Conservation (phyloP, 2,113 vertebrate genomes). For the Epinephelus fuscoguttatus region DNA sequence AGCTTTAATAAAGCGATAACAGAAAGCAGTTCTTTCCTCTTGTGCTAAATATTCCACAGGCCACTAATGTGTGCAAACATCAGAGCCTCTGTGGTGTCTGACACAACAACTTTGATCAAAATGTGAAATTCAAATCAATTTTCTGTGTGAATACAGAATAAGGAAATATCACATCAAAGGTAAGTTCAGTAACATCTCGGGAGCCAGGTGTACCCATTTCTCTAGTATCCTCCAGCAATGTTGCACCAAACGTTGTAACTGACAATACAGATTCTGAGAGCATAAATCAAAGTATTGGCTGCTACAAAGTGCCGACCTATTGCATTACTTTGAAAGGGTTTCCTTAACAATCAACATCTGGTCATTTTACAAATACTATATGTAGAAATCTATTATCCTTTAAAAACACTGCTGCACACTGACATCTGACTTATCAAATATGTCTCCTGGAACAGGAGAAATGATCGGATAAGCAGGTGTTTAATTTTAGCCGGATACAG, state of each 20-base stretch:
- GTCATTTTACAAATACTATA: not conserved
- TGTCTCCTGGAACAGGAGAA: not conserved
- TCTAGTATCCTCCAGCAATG: not conserved
- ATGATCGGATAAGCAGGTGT: not conserved
- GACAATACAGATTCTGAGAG: not conserved
- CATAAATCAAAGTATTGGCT: slow-evolving; percentile 6
- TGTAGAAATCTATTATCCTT: not conserved
- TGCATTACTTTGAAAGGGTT: not conserved
- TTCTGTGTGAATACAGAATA: slow-evolving; percentile 6
- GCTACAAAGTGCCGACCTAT: not conserved
- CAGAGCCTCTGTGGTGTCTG: not conserved
- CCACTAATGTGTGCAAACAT: not conserved
- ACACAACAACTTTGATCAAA: not conserved
- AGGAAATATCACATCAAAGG: slow-evolving; percentile 11
- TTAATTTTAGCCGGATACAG: slow-evolving; percentile 34
- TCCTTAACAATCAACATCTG: not conserved
- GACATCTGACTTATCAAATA: slow-evolving; percentile 21
- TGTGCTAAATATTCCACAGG: not conserved
- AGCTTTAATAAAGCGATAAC: not conserved
- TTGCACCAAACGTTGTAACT: not conserved
- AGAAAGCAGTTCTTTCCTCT: not conserved
- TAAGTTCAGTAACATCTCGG: slow-evolving; percentile 9
- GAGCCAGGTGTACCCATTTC: not conserved
- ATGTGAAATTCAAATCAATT: slow-evolving; percentile 8
- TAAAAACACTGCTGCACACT: not conserved